Evolutionary conservation across 2,113 vertebrate genomes (phyloP).

Genomic region (Cercocebus atys): DNA sequence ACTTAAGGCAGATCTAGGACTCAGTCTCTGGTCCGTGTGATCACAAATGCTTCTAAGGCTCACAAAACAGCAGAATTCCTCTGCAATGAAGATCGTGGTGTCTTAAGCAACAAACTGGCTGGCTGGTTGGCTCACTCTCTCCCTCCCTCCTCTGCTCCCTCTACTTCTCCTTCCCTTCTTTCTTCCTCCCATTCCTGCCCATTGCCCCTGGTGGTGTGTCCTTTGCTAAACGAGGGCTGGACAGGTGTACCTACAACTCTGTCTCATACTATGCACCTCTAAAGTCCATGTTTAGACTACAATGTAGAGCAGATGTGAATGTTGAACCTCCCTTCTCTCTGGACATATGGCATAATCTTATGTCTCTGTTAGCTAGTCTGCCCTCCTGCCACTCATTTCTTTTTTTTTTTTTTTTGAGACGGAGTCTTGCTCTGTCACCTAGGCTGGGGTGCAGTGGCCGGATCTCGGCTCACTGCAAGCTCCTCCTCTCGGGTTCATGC

Average conservation of each 20-base stretch:
- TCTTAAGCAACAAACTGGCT: neutral
- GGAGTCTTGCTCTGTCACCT: too few relatives aligned
- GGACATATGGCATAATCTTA: neutral
- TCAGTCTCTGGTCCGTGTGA: neutral
- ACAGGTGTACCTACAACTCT: neutral
- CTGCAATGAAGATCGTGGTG: neutral
- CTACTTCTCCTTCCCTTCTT: too few relatives aligned
- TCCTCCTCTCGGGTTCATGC: too few relatives aligned
- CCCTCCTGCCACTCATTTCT: neutral
- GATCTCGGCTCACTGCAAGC: too few relatives aligned
- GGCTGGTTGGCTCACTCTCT: neutral
- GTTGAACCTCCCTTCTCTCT: neutral
- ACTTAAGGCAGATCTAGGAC: neutral
- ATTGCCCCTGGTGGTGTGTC: neutral
- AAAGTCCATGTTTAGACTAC: neutral
- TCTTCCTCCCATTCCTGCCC: too few relatives aligned
- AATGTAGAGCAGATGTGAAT: neutral
- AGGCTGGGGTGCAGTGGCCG: too few relatives aligned
- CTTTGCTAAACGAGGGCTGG: neutral
- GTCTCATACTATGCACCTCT: rapidly evolving
- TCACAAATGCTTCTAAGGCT: neutral
- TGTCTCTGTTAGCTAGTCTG: neutral
- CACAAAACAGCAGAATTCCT: neutral
- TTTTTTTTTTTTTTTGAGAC: too few relatives aligned
- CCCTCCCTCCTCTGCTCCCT: neutral